Evolutionary conservation across 2,113 vertebrate genomes (phyloP), one percentile per base, ranked within the genome.

Genomic region (Canis aureus): DNA sequence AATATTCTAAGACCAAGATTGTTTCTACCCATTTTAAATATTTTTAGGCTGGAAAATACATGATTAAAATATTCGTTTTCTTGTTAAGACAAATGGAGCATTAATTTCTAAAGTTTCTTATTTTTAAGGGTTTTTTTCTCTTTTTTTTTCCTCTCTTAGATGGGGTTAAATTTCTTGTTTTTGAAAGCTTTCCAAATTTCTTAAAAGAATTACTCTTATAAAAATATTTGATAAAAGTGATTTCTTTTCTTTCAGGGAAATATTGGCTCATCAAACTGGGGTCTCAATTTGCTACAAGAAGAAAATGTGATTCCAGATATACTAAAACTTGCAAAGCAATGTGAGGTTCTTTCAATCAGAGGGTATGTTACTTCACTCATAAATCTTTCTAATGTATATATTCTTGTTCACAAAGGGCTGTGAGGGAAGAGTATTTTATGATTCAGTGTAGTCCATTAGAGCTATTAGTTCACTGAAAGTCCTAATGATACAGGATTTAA

Each of bases 261-360:
- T 98, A 99, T 99, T 69, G 99, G 99, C 94, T 99, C 99, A 57
- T 99, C 99, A 12, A 99, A 99, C 85, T 99, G 99, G 99, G 99
- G 99, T 95, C 99, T 99, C 88, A 99, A 99, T 98, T 99, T 99
- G 96, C 99, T 99, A 96, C 99, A 99, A 95, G 99, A 99, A 97
- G 99, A 99, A 98, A 99, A 99, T 95, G 99, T 99, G 87, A 99
- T 99, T 98, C 99, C 99, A 73, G 99, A 99, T 98, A 99, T 99
- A 96, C 98, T 99, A 55, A 97, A 99, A 17, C 98, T 99, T 98
- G 99, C 99, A 43, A 99, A 99, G 71, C 99, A 99, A 81, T 99
- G 99, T 98, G 99, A 99, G 87, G 99, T 99, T 97, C 99, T 99
- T 69, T 99, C 99, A 64, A 98, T 99, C 82, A 99, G 99, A 98